phyloP scores from a whole-genome alignment of 1,140 invertebrate species.

The Hormaphis cornu region DNA sequence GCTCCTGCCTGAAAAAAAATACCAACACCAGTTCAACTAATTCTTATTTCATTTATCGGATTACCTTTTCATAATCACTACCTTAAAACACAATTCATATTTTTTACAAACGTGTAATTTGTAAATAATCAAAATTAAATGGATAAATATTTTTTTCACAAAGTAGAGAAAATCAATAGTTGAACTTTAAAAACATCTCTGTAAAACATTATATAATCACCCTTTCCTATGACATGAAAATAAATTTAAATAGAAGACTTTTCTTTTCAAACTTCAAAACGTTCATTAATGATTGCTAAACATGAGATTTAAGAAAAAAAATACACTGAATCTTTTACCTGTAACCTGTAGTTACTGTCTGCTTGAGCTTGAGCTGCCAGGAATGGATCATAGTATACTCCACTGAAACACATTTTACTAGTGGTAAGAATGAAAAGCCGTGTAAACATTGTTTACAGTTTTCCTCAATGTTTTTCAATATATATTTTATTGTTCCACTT shows the following conservation, averaged over 20 bases:
- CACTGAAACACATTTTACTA: conserved; percentile 45
- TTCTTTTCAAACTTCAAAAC: neutral
- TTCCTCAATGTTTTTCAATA: neutral
- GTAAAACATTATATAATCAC: neutral
- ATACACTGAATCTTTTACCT: conserved; percentile 49
- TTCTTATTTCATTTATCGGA: conserved; percentile 21
- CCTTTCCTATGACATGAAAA: neutral
- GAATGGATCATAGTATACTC: conserved; percentile 93
- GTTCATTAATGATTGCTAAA: neutral
- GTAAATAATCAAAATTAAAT: neutral
- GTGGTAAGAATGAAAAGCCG: conserved; percentile 19
- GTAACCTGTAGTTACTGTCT: conserved; percentile 82
- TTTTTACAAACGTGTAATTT: neutral
- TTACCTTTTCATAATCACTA: conserved; percentile 23
- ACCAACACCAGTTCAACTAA: conserved; percentile 34
- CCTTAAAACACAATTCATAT: neutral
- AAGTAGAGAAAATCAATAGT: neutral
- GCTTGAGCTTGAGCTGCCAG: conserved; percentile 60
- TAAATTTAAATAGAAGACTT: neutral
- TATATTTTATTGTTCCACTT: no score
- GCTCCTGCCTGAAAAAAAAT: conserved; percentile 57
- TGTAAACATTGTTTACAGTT: conserved; percentile 21
- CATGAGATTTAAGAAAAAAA: neutral
- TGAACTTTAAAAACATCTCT: neutral
- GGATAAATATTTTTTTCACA: neutral